Percentiles rank a stretch among this genome's conserved stretches.
Evolutionary conservation across 2,797 vertebrate genomes (phyloP).

Genomic region (Chelidonichthys spinosus): DNA sequence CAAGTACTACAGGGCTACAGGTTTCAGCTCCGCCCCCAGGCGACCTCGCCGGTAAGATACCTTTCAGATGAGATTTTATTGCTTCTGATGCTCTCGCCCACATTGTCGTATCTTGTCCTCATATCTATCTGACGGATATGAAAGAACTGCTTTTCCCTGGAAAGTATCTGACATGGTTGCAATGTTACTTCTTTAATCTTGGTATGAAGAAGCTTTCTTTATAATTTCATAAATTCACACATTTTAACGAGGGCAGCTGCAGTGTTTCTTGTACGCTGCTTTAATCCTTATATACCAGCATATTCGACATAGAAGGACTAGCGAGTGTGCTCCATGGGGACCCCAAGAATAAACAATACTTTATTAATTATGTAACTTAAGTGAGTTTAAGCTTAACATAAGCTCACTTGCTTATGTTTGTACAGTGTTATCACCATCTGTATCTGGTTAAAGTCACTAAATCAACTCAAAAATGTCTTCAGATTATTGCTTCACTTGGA

Average conservation of each 20-base stretch:
- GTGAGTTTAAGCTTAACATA: too few relatives aligned
- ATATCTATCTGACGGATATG: background rate
- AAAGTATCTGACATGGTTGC: background rate
- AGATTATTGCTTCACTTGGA: too few relatives aligned
- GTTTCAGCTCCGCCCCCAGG: constrained; percentile 49
- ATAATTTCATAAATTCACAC: background rate
- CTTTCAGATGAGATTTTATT: constrained; percentile 43
- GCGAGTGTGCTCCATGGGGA: background rate
- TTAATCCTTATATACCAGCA: background rate
- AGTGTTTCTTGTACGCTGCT: background rate
- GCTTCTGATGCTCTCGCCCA: constrained; percentile 1
- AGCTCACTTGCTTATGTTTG: too few relatives aligned
- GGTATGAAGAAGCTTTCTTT: background rate
- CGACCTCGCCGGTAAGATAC: constrained; percentile 59
- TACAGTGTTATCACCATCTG: too few relatives aligned
- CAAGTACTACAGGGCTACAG: constrained; percentile 28
- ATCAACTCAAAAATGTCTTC: too few relatives aligned
- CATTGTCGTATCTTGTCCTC: constrained; percentile 18
- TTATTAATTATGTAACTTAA: too few relatives aligned
- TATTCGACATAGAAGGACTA: background rate
- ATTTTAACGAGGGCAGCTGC: background rate
- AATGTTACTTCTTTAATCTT: background rate
- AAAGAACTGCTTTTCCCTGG: background rate
- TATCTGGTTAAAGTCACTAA: too few relatives aligned
- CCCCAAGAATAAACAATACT: too few relatives aligned